Base-by-base conservation (phyloP, 2,888 invertebrate species). In the Taenaris catops region DNA sequence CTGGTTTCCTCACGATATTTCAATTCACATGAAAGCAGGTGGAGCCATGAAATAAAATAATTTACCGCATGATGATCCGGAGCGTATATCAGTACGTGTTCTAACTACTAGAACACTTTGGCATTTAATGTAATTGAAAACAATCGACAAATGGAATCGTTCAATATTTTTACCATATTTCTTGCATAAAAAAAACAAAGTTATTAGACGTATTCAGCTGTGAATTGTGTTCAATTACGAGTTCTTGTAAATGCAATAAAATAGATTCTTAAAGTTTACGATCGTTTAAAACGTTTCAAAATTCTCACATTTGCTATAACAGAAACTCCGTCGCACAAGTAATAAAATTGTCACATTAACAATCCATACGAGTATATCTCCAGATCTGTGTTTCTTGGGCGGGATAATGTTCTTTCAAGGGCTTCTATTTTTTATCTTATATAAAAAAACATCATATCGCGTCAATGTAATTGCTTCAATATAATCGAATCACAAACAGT, bases 311-410 rank as follows among this genome's bases (percentile, higher is more conserved):
- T 31, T n/a, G 14, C 14, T 14, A 31, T 31, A 25, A 18, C 18
- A 25, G 20, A 26, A 25, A 28, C 38, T 49, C 49, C 46, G 49
- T 53, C 56, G 51, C 57, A 56, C 57, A 51, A 50, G 58, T 46
- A 48, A 62, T 61, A 62, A 64, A 65, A 60, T 42, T 49, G 48
- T 52, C 49, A 41, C 45, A 37, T 55, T 50, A 40, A 55, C 23
- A 19, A 25, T 19, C 20, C 19, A 25, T 31, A 37, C 16, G 21
- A 18, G 8, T 26, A 4, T 25, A 11, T 25, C 8, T 12, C 14
- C 7, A 8, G 25, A n/a, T 17, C 10, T 4, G 17, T 11, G 25
- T 9, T 18, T 40, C 35, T 23, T 40, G 24, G 31, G 32, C 32
- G 26, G 40, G 25, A 34, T 31, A 17, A 9, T 14, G 26, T 32